Base-by-base conservation (phyloP, 2,888 invertebrate species). In the Agrotis exclamationis region DNA sequence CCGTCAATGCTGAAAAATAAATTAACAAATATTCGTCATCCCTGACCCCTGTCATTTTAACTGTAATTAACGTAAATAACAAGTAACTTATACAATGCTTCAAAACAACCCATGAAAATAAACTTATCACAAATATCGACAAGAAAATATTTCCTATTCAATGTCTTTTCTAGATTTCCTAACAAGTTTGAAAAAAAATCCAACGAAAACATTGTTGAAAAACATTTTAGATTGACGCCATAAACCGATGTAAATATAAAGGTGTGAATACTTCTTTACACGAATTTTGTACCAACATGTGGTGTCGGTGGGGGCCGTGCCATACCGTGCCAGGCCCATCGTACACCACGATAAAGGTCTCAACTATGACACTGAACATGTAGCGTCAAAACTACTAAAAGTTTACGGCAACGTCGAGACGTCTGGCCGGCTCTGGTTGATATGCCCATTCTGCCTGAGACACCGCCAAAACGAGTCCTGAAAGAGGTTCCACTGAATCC, bases 321-420 rank as follows among this genome's bases (percentile, higher is more conserved):
- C 96, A 91, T 92, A 94, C 95, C 91, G 96, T 96, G 93, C 95
- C 96, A 92, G 94, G 85, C 88, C 90, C 90, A 89, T 91, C 89
- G 90, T 89, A 86, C 88, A 85, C 91, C 89, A 87, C 92, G 90
- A 90, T 91, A 92, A 93, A 92, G 92, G 92, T 91, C 91, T 91
- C 90, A 94, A 92, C 94, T 94, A 93, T 94, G 92, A 95, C 95
- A 94, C 95, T 91, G 87, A 88, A 88, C 91, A 88, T 88, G 91
- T 91, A 92, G 94, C 94, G 93, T 92, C 94, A 93, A 94, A 94
- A 94, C 94, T 93, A 93, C 91, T 93, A 92, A 93, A 93, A 92
- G 83, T 90, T 91, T 89, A 92, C 92, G 87, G 88, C 83, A 87
- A 80, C 85, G 88, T 78, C 88, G 87, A 90, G 90, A 87, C 86